Evolutionary conservation across 2,113 vertebrate genomes (phyloP).

Genomic region (Semicossyphus pulcher): DNA sequence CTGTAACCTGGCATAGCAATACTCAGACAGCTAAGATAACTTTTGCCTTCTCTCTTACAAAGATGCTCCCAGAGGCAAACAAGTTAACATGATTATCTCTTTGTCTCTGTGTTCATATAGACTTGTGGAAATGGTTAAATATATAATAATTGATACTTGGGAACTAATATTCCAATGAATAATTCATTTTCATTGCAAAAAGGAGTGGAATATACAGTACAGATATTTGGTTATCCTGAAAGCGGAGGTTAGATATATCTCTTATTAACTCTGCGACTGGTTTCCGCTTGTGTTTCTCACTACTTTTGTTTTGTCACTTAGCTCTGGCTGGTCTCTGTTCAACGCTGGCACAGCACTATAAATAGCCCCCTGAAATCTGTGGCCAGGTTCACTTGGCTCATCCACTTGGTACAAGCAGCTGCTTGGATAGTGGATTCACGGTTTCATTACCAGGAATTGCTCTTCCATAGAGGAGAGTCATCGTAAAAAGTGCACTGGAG

Average conservation of each 20-base stretch:
- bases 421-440: constrained; percentile 39
- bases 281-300: constrained; percentile 12
- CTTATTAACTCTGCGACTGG: neutral
- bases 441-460: constrained; percentile 51
- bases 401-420: constrained; percentile 60
- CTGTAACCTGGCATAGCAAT: neutral
- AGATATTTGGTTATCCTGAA: too few species aligned
- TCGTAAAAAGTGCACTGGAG: neutral
- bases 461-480: neutral
- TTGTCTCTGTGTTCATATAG: neutral
- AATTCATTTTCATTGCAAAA: neutral
- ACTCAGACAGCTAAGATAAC: constrained; percentile 13
- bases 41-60: neutral
- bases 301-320: constrained; percentile 25
- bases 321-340: constrained; percentile 34
- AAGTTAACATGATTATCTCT: neutral
- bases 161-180: too few species aligned
- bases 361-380: constrained; percentile 69
- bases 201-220: too few species aligned
- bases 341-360: constrained; percentile 48
- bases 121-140: too few species aligned
- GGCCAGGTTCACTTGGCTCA: constrained; percentile 65
- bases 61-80: neutral
- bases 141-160: too few species aligned
- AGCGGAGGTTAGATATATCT: neutral